Base-by-base conservation (phyloP, 2,113 vertebrate genomes). In the Brachyhypopomus occidentalis region DNA sequence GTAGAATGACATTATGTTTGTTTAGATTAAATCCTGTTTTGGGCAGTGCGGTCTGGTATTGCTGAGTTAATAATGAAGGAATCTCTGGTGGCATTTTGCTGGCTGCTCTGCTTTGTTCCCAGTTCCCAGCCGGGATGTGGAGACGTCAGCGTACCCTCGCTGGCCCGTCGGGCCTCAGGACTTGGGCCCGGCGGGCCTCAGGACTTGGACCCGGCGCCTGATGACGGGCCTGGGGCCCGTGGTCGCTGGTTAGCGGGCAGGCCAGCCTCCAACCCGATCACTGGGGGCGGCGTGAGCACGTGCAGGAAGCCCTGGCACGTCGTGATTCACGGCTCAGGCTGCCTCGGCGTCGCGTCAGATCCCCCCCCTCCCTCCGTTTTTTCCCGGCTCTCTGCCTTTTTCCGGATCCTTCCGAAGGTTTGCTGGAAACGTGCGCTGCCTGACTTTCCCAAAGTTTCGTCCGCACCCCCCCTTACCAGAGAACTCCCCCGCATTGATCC, bases 261-360 rank as follows among this genome's bases (percentile, higher is more conserved):
- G 25, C 73, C 0, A 48, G 59, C 69, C 86, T 64, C 79, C 80
- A 83, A 86, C 58, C 4, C 62, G 72, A 72, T 74, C 81, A 9
- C 11, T 9, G 12, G 87, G 79, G 81, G 27, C 78, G 36, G 25
- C 81, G 82, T 84, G 82, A 84, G 12, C n/a, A 11, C 30, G 4
- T 52, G 73, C 77, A 4, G 19, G 9, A 0, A 67, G 77, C 81
- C 36, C 83, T 80, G 75, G 81, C 84, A 77, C 85, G 79, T 78
- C 6, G 38, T 74, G 78, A 58, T 78, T 86, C 82, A 83, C 92
- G 87, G 91, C 70, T 41, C 88, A 89, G 88, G 87, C 86, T 85
- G 84, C 88, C 83, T 84, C 81, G 78, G 70, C 77, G 87, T 90
- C 84, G 88, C 90, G 90, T 92, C 89, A 91, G 88, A 86, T 89